Evolutionary conservation across 35 echinoderm and acorn worm genomes (phyloP), one percentile per base, ranked within the genome.

Genomic region (Stichopus chloronotus): DNA sequence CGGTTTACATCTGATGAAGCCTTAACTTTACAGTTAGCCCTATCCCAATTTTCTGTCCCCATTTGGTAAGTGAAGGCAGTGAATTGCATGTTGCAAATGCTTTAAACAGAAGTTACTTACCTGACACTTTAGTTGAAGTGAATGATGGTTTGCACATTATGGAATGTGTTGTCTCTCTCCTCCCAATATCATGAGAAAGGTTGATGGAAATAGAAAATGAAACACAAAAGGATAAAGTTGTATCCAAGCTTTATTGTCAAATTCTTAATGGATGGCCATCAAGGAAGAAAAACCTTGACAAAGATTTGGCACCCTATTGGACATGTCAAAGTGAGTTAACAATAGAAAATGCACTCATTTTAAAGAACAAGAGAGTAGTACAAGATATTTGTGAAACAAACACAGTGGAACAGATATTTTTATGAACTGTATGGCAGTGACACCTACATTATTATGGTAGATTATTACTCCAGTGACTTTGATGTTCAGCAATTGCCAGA

Each of bases 251-350:
- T 23, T 55, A 79, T 52, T 55, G 58, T 56, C 74, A 30, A 88
- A 58, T 94, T 74, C 10, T 94, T 16, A 92, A 5, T 20, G 96
- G 96, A 16, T 97, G 96, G 96, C 96, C 96, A 72, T 55, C 83
- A 54, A 89, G 61, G 57, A 88, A 87, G 17, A 76, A 77, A 16
- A 25, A 65, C 23, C 10, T 92, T 53, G 24, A 78, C 76, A 60
- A 89, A 81, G 57, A 87, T 80, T 58, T 93, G 19, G 17, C 57
- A 11, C 77, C 61, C 7, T 94, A 94, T 76, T 83, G 90, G 93
- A 43, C 93, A 59, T 88, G 81, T 19, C 84, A 90, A 74, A 72
- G 92, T 83, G 93, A 94, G 79, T 58, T 97, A 61, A 91, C 91
- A 25, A 16, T 95, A 13, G 94, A 93, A 92, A 78, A 97, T 89